Evolutionary conservation across 2,113 vertebrate species (phyloP), one percentile per base, ranked within the genome.

Genomic region (Phoenicopterus ruber): DNA sequence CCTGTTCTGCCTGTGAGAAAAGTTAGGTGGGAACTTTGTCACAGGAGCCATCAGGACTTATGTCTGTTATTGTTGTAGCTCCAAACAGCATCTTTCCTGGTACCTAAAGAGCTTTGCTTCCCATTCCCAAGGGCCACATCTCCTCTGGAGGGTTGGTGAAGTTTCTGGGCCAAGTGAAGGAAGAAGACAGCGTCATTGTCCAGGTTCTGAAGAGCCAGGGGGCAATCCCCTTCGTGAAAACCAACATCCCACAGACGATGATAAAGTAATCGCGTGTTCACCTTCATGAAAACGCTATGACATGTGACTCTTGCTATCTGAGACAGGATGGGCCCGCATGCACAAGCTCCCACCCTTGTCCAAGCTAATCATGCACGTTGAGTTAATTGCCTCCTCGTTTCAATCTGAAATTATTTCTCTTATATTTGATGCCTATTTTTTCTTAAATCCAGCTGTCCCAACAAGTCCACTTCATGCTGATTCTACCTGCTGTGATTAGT

Each of bases 221-320:
- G 7, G 99, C 99, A 2, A 97, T 99, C 88, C 99, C 99, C 25
- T 99, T 99, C 15, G 98, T 99, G 95, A 99, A 99, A 96, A 99
- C 99, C 95, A 99, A 99, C 77, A 16, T 99, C 29, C 98, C 98
- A 0, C 99, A 99, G 97, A 98, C 96, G 13, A 98, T 99, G 88
- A 90, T 99, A 44, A 99, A 96, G 99, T 99, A 97, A 98, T 85
- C 7, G 2, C 1, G 0, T 12, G 17, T 52, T 65, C 7, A 1
- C 31, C 65, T 72, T 57, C 13, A 6, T 67, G 57, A 62, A 72
- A 82, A 38, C 3, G 2, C 32, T 28, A 3, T 24, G 32, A 59
- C 44, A 13, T 5, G 2, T 31, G 25, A 42, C 32, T 59, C 61
- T 59, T 26, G 22, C 54, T 52, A 7, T 25, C 55, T 79, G 44